phyloP scores from a whole-genome alignment of 2,797 vertebrate species.

The Cercopithecus diana region DNA sequence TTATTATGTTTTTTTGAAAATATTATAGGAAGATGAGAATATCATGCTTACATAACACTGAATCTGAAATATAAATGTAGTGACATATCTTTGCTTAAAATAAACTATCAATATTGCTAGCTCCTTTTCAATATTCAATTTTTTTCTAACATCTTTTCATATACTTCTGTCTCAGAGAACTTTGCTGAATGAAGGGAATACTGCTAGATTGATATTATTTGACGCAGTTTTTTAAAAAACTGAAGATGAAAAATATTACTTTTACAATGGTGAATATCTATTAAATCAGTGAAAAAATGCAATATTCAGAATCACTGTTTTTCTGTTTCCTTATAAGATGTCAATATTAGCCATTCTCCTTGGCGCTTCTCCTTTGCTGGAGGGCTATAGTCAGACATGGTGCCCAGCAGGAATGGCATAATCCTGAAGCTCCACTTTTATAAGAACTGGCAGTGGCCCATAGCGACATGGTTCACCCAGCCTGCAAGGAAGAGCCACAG shows the following conservation, averaged over 20 bases:
- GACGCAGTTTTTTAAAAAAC: neutral
- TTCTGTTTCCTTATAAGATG: neutral
- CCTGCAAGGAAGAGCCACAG: neutral
- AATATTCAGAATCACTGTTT: neutral
- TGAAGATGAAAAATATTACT: neutral
- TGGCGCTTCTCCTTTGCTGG: neutral
- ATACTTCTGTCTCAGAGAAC: neutral
- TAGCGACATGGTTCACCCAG: neutral
- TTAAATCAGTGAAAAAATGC: neutral
- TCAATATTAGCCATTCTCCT: neutral
- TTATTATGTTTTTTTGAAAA: constrained; percentile 8
- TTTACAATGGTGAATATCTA: neutral
- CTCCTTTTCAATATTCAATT: neutral
- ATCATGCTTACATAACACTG: neutral
- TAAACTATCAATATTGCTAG: neutral
- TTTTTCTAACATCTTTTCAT: neutral
- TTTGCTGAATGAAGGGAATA: neutral
- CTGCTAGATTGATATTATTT: neutral
- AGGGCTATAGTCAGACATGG: neutral
- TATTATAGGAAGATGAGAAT: neutral
- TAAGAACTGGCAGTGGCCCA: neutral
- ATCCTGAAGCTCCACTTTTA: neutral
- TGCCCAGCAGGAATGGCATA: too few relatives aligned
- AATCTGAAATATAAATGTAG: neutral
- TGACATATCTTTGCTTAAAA: neutral